These are phyloP conservation scores for Hyles lineata DNA, from an alignment of 2,888 invertebrate genomes.

Conservation along the genomic window DNA sequence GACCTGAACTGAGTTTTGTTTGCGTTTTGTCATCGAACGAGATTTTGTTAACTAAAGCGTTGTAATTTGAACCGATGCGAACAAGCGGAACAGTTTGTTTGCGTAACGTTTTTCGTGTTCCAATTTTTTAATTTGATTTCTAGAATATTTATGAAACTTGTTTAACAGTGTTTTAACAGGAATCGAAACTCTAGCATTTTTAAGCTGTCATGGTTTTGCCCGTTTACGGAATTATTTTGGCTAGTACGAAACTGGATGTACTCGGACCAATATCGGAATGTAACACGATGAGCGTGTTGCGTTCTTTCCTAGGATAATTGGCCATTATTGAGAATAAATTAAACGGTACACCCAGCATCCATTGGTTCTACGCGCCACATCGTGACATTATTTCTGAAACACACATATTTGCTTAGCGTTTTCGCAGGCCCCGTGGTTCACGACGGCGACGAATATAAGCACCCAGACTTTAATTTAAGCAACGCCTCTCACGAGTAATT, in stretches of 20 bases:
- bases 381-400: conserved; percentile 3
- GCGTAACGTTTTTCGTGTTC: background rate
- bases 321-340: background rate
- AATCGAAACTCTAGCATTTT: no score
- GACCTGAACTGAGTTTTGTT: conserved; percentile 67
- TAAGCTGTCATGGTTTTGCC: no score
- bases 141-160: background rate
- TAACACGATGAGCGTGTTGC: no score
- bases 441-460: conserved; percentile 28
- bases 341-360: background rate
- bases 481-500: conserved; percentile 34
- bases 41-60: conserved; percentile 47
- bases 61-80: conserved; percentile 50
- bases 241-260: no score
- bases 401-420: conserved; percentile 17
- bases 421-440: conserved; percentile 29
- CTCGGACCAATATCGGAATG: no score
- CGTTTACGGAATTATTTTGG: no score
- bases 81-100: conserved; percentile 20
- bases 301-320: background rate
- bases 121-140: background rate
- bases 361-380: background rate
- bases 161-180: background rate
- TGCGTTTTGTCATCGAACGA: conserved; percentile 50
- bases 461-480: conserved; percentile 32